Evolutionary conservation across 2,113 vertebrate species (phyloP).

Genomic region (Upupa epops): DNA sequence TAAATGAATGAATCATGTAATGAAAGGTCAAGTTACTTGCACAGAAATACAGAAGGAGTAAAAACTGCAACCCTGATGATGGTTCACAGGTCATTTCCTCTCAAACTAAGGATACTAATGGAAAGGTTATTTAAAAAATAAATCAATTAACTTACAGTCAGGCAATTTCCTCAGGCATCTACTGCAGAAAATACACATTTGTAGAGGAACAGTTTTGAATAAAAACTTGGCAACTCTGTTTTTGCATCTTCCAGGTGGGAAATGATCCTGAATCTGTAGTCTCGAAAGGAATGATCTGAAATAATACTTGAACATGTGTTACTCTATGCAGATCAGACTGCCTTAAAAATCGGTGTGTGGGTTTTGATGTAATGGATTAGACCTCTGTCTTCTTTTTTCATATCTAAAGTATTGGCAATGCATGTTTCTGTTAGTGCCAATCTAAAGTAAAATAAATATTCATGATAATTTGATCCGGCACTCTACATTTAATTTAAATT

Average conservation of each 20-base stretch:
- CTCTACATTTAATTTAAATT: background rate
- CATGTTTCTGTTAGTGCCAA: background rate
- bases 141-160: background rate
- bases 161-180: background rate
- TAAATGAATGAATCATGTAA: background rate
- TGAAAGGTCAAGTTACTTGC: background rate
- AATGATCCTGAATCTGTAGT: background rate
- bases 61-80: background rate
- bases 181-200: background rate
- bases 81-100: background rate
- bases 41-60: background rate
- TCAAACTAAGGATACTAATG: background rate
- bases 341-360: background rate
- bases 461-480: conserved; percentile 13
- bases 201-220: background rate
- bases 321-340: background rate
- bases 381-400: background rate
- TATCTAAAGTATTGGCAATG: background rate
- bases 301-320: background rate
- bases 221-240: background rate
- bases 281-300: background rate
- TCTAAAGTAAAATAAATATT: conserved; percentile 29
- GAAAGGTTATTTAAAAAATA: background rate
- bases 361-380: background rate
- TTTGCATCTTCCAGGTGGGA: background rate